These are phyloP conservation scores for Nothobranchius kuhntae DNA, from an alignment of 2,113 vertebrate genomes.

Conservation along the genomic window DNA sequence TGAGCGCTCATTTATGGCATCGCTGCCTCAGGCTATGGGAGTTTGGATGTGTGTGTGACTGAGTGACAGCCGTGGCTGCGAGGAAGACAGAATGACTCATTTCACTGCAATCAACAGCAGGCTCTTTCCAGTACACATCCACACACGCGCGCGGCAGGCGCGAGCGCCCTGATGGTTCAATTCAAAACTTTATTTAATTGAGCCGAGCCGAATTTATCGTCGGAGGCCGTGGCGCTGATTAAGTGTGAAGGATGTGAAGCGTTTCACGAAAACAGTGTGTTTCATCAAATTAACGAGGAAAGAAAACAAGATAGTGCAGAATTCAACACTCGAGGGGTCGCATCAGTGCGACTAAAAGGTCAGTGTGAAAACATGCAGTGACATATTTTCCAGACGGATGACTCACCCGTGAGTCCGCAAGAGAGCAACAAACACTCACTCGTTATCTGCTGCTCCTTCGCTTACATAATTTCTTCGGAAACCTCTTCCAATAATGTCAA, in stretches of 20 bases:
- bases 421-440: conserved; percentile 38
- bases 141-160: conserved; percentile 8
- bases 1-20: conserved; percentile 1
- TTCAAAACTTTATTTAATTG: conserved; percentile 37
- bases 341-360: conserved; percentile 54
- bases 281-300: conserved; percentile 26
- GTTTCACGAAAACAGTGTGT: not conserved
- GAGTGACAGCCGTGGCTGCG: conserved; percentile 23
- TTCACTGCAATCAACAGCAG: conserved; percentile 50
- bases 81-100: conserved; percentile 61
- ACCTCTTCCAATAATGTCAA: conserved; percentile 5
- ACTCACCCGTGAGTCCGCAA: conserved; percentile 48
- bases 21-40: not conserved
- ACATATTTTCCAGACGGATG: conserved; percentile 65
- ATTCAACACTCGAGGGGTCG: conserved; percentile 29
- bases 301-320: conserved; percentile 18
- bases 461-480: conserved; percentile 2
- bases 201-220: conserved; percentile 29
- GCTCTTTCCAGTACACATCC: conserved; percentile 13
- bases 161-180: conserved; percentile 48
- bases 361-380: conserved; percentile 54
- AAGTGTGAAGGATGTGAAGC: conserved; percentile 38
- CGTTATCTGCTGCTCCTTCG: conserved; percentile 12
- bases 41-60: conserved; percentile 43
- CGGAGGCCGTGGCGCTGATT: conserved; percentile 25